Base-by-base conservation (phyloP, 1,140 invertebrate genomes). In the Dreissena rostriformis region DNA sequence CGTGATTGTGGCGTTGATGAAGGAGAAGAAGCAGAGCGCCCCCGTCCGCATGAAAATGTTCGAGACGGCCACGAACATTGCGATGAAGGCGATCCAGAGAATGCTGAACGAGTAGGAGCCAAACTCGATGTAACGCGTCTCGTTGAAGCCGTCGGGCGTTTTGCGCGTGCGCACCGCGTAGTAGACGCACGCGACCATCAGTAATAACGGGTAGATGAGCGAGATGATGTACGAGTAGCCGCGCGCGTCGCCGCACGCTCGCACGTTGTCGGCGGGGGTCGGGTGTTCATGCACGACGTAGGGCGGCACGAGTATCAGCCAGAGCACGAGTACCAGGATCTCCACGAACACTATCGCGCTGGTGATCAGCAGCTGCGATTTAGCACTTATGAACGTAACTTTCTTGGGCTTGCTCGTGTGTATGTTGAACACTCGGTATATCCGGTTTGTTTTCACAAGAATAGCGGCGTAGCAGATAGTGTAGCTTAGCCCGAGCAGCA, bases 101-200 rank as follows among this genome's bases (percentile, higher is more conserved):
- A 96, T 94, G 86, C 96, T 95, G 1, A 96, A 96, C 17, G 97
- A 98, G 93, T 98, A 98, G 97, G 98, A 98, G 12, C 97, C 97
- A 93, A 98, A 98, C 75, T 97, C 97, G 89, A 98, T 98, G 93
- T 95, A 95, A 15, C 98, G 97, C 85, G 97, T 97, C 93, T 98
- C 97, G 92, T 98, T 98, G 94, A 98, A 98, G 7, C 97, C 97
- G 94, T 98, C 97, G 0, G 97, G 97, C 81, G 98, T 98, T 94
- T 98, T 98, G 77, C 97, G 95, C 14, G 96, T 96, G 90, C 96
- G 96, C 84, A 96, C 94, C 28, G 96, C 96, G 88, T 96, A 96
- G 15, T 96, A 93, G 0, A 96, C 96, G 90, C 96, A 96, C 29
- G 96, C 95, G 67, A 95, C 93, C 86, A 95, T 95, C 6, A 97